Evolutionary conservation across 2,113 vertebrate species (phyloP).

Genomic region (Gila orcuttii): DNA sequence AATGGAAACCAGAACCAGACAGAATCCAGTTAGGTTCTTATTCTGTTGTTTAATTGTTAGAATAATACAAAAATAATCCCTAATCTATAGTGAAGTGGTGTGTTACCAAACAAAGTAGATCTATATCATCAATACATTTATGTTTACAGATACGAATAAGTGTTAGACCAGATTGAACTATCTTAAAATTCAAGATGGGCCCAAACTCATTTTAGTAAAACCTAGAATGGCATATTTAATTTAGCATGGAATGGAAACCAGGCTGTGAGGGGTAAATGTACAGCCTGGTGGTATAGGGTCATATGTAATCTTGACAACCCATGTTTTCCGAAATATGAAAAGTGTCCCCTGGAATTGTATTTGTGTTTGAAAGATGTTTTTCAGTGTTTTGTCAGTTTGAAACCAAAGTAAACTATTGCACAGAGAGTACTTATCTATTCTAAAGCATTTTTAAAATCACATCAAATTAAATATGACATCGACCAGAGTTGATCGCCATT

Average conservation of each 20-base stretch:
- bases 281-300: neutral
- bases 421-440: neutral
- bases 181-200: neutral
- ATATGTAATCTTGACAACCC: neutral
- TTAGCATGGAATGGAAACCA: neutral
- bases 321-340: neutral
- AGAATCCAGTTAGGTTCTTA: neutral
- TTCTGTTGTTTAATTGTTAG: no score
- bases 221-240: neutral
- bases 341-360: neutral
- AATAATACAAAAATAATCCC: neutral
- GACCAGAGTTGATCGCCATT: neutral
- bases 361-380: neutral
- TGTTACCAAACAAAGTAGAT: neutral
- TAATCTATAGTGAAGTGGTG: neutral
- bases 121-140: neutral
- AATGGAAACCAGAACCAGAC: constrained; percentile 1
- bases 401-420: neutral
- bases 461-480: neutral
- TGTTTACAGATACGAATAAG: neutral
- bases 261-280: neutral
- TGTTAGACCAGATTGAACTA: neutral
- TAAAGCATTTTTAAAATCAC: neutral
- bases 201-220: neutral
- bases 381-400: neutral